Percentiles rank a stretch among this genome's conserved stretches.
phyloP scores from a whole-genome alignment of 2,888 invertebrate species.

The Chironomus tentans region DNA sequence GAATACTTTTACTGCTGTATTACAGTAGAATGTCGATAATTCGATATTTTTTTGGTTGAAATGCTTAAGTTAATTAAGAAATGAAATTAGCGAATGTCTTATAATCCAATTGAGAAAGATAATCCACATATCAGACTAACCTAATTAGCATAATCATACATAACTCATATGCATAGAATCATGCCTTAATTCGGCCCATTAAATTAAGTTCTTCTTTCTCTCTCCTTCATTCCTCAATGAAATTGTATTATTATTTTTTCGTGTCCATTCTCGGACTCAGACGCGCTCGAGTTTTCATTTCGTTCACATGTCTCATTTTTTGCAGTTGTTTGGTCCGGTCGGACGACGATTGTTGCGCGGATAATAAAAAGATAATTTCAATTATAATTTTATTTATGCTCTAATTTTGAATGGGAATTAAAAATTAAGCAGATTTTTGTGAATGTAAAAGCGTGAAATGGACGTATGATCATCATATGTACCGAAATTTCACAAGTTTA shows the following conservation, averaged over 20 bases:
- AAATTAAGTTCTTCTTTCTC: not conserved
- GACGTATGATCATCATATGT: too few relatives aligned
- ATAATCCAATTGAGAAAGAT: not conserved
- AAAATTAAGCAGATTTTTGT: too few relatives aligned
- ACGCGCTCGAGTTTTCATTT: constrained; percentile 15
- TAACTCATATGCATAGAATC: not conserved
- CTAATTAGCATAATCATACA: not conserved
- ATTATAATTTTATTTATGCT: too few relatives aligned
- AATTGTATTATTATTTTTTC: not conserved
- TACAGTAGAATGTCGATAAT: not conserved
- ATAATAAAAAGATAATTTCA: not conserved
- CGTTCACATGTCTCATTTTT: constrained; percentile 11
- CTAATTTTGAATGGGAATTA: too few relatives aligned
- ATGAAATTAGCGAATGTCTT: not conserved
- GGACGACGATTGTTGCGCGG: not conserved
- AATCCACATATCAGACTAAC: not conserved
- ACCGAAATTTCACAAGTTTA: too few relatives aligned
- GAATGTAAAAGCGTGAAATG: too few relatives aligned
- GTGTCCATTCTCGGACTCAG: not conserved
- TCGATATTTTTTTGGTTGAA: not conserved
- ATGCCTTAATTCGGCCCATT: not conserved
- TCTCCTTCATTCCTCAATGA: not conserved
- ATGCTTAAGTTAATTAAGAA: not conserved
- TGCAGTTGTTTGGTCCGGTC: not conserved
- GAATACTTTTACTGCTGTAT: not conserved